These are phyloP conservation scores for Tanytarsus gracilentus DNA, from an alignment of 2,888 invertebrate genomes.

Conservation along the genomic window DNA sequence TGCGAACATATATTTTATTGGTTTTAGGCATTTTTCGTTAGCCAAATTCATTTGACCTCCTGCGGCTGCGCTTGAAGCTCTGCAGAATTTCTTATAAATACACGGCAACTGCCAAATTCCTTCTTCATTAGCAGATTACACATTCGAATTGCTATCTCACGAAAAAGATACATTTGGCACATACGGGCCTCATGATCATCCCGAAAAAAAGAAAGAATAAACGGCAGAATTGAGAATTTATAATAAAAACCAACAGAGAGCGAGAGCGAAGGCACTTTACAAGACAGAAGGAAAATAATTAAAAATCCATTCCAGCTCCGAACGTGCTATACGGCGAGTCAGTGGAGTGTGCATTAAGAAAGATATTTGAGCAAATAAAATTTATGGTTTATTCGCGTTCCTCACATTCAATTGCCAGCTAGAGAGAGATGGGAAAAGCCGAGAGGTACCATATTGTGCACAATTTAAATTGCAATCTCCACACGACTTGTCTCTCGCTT, in stretches of 20 bases:
- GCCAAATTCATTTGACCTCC: too few species aligned
- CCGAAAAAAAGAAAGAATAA: too few species aligned
- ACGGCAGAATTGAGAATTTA: neutral
- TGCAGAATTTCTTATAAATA: neutral
- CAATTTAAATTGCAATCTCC: conserved; percentile 23
- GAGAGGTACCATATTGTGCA: conserved; percentile 27
- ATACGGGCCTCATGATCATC: neutral
- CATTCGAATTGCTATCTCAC: neutral
- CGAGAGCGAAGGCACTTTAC: neutral
- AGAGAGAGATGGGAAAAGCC: neutral
- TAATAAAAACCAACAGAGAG: neutral
- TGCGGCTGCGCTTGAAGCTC: neutral
- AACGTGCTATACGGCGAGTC: neutral
- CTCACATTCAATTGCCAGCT: conserved; percentile 26
- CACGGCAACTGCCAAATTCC: conserved; percentile 17
- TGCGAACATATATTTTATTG: conserved; percentile 1
- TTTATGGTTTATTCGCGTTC: conserved; percentile 26
- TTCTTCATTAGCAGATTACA: conserved; percentile 20
- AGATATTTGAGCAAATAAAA: conserved; percentile 4
- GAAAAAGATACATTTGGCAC: neutral
- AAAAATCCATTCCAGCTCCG: conserved; percentile 20
- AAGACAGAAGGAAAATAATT: conserved; percentile 25
- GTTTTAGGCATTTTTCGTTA: conserved; percentile 26
- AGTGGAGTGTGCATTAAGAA: neutral
- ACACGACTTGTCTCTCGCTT: neutral